Conservation (phyloP, 2,113 vertebrate genomes). For the Otus sunia region DNA sequence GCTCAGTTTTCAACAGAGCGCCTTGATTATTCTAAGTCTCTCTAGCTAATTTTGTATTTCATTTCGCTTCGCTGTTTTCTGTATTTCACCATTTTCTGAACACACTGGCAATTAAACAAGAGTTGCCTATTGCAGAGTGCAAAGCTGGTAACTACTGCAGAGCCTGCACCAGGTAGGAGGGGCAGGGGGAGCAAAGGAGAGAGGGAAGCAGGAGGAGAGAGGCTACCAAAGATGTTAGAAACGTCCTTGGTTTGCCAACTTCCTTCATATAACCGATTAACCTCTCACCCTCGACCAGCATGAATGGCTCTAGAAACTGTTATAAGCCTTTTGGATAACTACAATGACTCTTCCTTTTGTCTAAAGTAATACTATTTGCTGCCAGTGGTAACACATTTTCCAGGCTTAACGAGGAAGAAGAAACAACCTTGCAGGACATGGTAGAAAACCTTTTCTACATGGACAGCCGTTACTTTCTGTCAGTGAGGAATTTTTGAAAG, state of each 20-base stretch:
- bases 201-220: not conserved
- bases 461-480: not conserved
- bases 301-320: not conserved
- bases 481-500: not conserved
- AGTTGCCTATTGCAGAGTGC: not conserved
- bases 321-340: not conserved
- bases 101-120: too few species aligned
- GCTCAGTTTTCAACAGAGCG: not conserved
- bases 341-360: not conserved
- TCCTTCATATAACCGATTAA: not conserved
- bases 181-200: too few species aligned
- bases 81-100: not conserved
- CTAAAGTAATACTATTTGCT: not conserved
- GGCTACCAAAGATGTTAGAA: not conserved
- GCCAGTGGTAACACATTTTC: not conserved
- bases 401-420: not conserved
- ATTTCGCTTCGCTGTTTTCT: too few species aligned
- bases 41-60: not conserved
- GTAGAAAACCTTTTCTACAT: not conserved
- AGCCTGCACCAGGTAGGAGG: fast-evolving
- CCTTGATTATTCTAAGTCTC: not conserved
- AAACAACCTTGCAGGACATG: not conserved
- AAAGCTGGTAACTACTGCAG: not conserved
- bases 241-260: not conserved
- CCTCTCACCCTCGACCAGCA: not conserved